phyloP scores from a whole-genome alignment of 2,888 invertebrate genomes.

The Petrophora chlorosata region DNA sequence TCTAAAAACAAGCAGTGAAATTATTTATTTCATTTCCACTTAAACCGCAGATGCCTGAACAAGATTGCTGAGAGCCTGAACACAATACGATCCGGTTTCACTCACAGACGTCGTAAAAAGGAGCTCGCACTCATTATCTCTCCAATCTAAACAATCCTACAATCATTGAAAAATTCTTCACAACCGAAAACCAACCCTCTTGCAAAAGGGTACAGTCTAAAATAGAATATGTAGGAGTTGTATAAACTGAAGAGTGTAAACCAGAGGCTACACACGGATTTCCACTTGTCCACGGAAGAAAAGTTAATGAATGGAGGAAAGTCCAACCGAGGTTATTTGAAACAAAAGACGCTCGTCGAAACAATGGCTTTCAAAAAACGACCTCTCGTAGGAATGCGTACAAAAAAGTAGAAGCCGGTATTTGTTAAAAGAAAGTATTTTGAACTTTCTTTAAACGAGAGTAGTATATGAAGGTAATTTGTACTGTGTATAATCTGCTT shows the following conservation, averaged over 20 bases:
- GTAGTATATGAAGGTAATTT: constrained; percentile 7
- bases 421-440: constrained; percentile 18
- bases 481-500: constrained; percentile 4
- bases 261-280: constrained; percentile 49
- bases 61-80: constrained; percentile 17
- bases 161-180: constrained; percentile 31
- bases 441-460: constrained; percentile 21
- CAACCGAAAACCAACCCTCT: constrained; percentile 30
- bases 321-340: constrained; percentile 56
- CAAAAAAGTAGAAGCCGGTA: constrained; percentile 9
- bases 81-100: constrained; percentile 40
- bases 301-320: constrained; percentile 66
- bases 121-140: constrained; percentile 53
- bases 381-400: constrained; percentile 46
- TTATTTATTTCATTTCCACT: constrained; percentile 16
- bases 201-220: constrained; percentile 30
- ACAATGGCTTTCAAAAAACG: constrained; percentile 42
- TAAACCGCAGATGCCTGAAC: constrained; percentile 11
- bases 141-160: constrained; percentile 52
- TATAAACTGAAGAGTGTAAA: constrained; percentile 27
- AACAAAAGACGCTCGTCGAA: constrained; percentile 55
- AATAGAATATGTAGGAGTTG: constrained; percentile 21
- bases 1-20: neutral
- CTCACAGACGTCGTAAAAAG: constrained; percentile 50
- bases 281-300: constrained; percentile 56